phyloP scores from a whole-genome alignment of 1,140 invertebrate species.

The Orchesella cincta region DNA sequence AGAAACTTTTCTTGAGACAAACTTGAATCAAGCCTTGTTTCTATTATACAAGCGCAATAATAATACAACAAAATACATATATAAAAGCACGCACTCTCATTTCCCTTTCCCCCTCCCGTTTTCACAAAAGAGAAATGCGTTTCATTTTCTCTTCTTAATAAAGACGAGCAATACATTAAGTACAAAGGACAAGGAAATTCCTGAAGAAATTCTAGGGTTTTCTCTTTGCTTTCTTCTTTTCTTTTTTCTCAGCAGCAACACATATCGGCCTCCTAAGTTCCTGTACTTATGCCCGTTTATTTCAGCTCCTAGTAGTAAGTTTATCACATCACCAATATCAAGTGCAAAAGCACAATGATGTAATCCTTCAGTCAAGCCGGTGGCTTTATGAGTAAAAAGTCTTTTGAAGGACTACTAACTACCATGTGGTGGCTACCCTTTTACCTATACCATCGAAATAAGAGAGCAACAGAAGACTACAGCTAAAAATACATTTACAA shows the following conservation, averaged over 20 bases:
- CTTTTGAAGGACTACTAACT: neutral
- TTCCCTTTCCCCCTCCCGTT: neutral
- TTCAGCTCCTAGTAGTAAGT: neutral
- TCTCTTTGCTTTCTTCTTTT: neutral
- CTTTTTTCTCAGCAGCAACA: no score
- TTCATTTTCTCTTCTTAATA: slow-evolving; percentile 5
- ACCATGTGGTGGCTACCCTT: no score
- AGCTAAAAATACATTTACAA: no score
- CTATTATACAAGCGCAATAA: neutral
- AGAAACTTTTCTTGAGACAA: no score
- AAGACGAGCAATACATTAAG: neutral
- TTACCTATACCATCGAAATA: no score
- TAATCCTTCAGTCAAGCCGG: slow-evolving; percentile 2
- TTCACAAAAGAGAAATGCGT: neutral
- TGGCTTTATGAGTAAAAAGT: slow-evolving; percentile 10
- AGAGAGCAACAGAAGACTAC: no score
- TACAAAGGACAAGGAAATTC: slow-evolving; percentile 21
- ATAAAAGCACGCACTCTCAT: neutral
- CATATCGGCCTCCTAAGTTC: neutral
- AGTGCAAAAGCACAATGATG: slow-evolving; percentile 27
- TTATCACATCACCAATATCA: neutral
- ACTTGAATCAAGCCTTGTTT: no score
- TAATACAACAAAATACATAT: neutral
- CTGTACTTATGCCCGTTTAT: neutral
- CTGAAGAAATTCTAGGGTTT: slow-evolving; percentile 8